Conservation (phyloP, 2,113 vertebrate species). For the Plecotus auritus region DNA sequence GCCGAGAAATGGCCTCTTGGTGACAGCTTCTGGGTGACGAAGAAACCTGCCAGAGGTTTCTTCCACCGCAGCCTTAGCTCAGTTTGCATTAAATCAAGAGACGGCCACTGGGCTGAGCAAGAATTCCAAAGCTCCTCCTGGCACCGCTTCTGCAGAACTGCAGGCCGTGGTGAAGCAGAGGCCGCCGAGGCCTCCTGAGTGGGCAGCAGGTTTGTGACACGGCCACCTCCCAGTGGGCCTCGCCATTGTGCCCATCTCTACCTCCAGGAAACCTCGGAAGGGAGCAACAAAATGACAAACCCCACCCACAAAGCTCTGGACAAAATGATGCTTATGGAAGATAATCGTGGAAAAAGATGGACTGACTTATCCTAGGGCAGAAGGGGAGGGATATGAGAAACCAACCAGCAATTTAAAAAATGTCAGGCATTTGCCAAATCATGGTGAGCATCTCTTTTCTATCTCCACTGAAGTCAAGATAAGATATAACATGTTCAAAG, state of each 20-base stretch:
- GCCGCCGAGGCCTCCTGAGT: fast-evolving
- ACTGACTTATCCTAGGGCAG: not conserved
- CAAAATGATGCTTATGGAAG: not conserved
- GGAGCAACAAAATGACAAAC: not conserved
- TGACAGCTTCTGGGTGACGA: not conserved
- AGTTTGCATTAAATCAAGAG: not conserved
- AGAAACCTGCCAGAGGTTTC: not conserved
- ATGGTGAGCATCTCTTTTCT: not conserved
- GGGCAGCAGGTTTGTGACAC: not conserved
- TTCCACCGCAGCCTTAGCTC: not conserved
- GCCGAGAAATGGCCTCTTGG: not conserved
- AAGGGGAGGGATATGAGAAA: not conserved
- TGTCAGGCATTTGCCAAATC: not conserved
- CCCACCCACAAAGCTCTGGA: not conserved
- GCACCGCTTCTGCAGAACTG: not conserved
- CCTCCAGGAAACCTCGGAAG: not conserved
- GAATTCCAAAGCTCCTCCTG: not conserved
- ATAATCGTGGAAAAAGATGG: not conserved
- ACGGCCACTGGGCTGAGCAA: not conserved
- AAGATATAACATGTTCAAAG: not conserved
- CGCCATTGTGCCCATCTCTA: not conserved
- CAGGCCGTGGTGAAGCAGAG: too few species aligned
- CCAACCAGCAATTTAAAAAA: not conserved
- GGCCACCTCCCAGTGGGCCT: too few species aligned
- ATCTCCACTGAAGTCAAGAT: not conserved